Conservation (phyloP, 2,888 invertebrate genomes). For the Enchytraeus crypticus region DNA sequence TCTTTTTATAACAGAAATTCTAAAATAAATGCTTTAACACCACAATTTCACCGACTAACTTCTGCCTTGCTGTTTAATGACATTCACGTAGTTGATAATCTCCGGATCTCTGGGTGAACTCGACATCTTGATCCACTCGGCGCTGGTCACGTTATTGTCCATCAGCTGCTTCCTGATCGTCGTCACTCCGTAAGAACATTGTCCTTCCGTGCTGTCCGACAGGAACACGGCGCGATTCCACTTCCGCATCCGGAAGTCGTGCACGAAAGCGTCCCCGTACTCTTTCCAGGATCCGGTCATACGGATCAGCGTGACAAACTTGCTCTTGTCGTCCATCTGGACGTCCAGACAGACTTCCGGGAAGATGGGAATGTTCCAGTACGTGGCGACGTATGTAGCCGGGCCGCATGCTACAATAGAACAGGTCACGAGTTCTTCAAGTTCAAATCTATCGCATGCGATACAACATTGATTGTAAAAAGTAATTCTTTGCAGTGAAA, state of each 20-base stretch:
- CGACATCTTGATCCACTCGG: no score
- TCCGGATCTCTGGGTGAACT: no score
- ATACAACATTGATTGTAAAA: no score
- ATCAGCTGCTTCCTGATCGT: not conserved
- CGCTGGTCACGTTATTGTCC: no score
- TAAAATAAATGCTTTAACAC: no score
- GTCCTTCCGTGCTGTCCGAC: not conserved
- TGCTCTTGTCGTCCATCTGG: not conserved
- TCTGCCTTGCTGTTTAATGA: no score
- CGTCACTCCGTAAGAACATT: not conserved
- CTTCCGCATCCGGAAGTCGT: not conserved
- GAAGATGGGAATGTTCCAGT: slow-evolving; percentile 1
- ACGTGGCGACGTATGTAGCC: not conserved
- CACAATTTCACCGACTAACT: no score
- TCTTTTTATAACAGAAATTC: no score
- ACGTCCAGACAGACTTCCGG: not conserved
- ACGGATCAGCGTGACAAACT: not conserved
- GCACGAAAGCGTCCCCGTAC: not conserved
- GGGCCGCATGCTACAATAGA: not conserved
- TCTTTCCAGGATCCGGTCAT: not conserved
- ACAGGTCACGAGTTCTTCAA: no score
- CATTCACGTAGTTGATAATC: no score
- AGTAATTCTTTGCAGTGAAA: no score
- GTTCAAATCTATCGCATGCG: no score
- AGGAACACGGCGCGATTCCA: not conserved